A percentile compares a stretch with the other conserved stretches of the same genome.
These are phyloP conservation scores for Thera britannica DNA, from an alignment of 2,888 invertebrate genomes.

Conservation along the genomic window DNA sequence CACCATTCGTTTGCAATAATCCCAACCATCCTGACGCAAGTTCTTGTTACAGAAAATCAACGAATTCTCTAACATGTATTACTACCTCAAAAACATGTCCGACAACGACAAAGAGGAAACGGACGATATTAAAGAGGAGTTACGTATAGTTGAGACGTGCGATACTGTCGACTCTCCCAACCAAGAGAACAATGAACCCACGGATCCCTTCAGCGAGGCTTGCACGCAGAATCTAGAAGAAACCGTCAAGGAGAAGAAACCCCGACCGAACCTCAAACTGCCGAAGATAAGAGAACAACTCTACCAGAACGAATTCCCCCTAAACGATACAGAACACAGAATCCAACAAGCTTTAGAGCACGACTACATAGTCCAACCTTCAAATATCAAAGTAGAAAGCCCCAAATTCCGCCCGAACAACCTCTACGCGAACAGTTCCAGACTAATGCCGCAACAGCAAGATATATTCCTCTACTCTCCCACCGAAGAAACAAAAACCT, in stretches of 20 bases:
- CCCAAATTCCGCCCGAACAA: slow-evolving; percentile 81
- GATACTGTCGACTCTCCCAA: slow-evolving; percentile 75
- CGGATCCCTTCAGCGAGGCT: slow-evolving; percentile 79
- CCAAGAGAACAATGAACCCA: slow-evolving; percentile 44
- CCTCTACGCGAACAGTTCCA: slow-evolving; percentile 76
- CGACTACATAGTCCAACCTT: slow-evolving; percentile 86
- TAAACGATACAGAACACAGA: slow-evolving; percentile 64
- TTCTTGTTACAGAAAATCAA: slow-evolving; percentile 90
- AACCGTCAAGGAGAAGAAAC: slow-evolving; percentile 67
- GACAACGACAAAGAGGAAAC: slow-evolving; percentile 83
- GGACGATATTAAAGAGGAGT: slow-evolving; percentile 74
- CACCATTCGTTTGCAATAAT: neutral
- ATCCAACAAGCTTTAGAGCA: slow-evolving; percentile 82
- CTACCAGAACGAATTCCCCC: slow-evolving; percentile 78
- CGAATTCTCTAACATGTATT: slow-evolving; percentile 94
- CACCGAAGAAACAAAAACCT: slow-evolving; percentile 79
- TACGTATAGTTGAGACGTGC: slow-evolving; percentile 73
- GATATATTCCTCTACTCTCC: slow-evolving; percentile 79
- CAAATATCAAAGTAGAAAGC: slow-evolving; percentile 85
- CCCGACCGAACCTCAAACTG: slow-evolving; percentile 74
- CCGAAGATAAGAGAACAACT: slow-evolving; percentile 77
- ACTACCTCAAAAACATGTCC: slow-evolving; percentile 92
- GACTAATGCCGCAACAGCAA: slow-evolving; percentile 72
- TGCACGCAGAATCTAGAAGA: slow-evolving; percentile 77
- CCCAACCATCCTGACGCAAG: neutral